These are phyloP conservation scores for Teleogryllus oceanicus DNA, from an alignment of 2,888 invertebrate genomes.

Conservation along the genomic window DNA sequence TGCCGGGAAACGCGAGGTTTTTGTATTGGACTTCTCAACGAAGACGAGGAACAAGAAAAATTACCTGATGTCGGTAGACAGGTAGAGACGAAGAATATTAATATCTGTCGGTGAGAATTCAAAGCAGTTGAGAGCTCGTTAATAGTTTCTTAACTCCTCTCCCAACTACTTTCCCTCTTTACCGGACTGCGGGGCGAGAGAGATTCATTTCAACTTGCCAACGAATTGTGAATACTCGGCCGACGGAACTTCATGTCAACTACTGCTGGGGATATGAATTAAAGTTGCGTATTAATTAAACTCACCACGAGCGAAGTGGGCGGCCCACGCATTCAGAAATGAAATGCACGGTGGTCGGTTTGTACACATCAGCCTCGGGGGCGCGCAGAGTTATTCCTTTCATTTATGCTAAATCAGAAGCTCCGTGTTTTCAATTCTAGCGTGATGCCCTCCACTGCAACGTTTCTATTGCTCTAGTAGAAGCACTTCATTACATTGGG, in stretches of 20 bases:
- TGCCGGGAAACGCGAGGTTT: too few species aligned
- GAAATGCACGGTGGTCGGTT: neutral
- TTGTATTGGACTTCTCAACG: too few species aligned
- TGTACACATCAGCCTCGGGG: neutral
- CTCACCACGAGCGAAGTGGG: neutral
- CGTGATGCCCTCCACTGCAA: too few species aligned
- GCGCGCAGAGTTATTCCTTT: neutral
- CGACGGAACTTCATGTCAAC: neutral
- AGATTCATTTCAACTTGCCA: neutral
- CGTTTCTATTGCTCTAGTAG: too few species aligned
- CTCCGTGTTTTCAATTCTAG: too few species aligned
- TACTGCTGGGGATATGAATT: neutral
- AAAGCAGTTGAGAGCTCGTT: neutral
- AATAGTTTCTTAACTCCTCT: neutral
- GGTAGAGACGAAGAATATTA: too few species aligned
- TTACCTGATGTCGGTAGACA: too few species aligned
- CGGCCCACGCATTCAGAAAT: neutral
- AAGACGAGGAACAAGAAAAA: too few species aligned
- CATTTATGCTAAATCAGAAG: neutral
- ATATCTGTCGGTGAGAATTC: too few species aligned
- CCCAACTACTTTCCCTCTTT: too few species aligned
- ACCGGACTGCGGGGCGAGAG: neutral
- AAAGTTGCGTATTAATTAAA: constrained; percentile 18
- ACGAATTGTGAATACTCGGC: neutral
- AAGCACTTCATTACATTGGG: too few species aligned